These are phyloP conservation scores for Labeo catla DNA, from an alignment of 2,113 vertebrate genomes.

Conservation along the genomic window DNA sequence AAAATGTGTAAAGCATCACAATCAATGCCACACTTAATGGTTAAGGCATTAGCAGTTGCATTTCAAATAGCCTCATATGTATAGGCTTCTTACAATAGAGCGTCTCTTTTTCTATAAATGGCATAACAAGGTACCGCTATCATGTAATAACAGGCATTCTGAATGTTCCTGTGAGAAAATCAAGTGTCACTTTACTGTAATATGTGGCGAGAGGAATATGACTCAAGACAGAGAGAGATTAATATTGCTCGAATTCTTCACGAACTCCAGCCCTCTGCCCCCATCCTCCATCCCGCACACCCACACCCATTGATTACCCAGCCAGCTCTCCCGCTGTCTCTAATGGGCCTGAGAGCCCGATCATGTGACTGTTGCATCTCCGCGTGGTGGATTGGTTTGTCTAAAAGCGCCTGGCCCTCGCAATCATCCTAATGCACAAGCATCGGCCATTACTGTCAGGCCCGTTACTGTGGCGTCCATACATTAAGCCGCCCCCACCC, in stretches of 20 bases:
- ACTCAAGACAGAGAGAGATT: not conserved
- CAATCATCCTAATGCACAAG: slow-evolving; percentile 85
- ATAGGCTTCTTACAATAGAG: not conserved
- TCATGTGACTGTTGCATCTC: slow-evolving; percentile 54
- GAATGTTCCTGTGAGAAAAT: slow-evolving; percentile 30
- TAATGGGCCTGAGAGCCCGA: slow-evolving; percentile 55
- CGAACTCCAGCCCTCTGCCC: slow-evolving; percentile 37
- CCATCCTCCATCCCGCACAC: slow-evolving; percentile 19
- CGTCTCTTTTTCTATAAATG: not conserved
- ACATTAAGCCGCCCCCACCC: slow-evolving; percentile 63
- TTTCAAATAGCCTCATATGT: not conserved
- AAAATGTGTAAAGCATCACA: not conserved
- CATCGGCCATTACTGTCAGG: slow-evolving; percentile 84
- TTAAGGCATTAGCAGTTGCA: not conserved
- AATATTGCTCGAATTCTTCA: slow-evolving; percentile 1
- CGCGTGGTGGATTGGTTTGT: slow-evolving; percentile 53
- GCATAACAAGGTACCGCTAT: not conserved
- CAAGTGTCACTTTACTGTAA: slow-evolving; percentile 19
- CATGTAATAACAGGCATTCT: slow-evolving; percentile 23
- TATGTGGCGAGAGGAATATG: not conserved
- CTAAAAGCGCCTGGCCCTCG: slow-evolving; percentile 66
- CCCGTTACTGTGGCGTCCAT: slow-evolving; percentile 45
- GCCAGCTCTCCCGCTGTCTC: slow-evolving; percentile 51
- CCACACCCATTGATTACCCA: slow-evolving; percentile 30
- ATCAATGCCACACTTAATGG: not conserved